Conservation (phyloP, 2,888 invertebrate species). For the Deroplatys truncata region DNA sequence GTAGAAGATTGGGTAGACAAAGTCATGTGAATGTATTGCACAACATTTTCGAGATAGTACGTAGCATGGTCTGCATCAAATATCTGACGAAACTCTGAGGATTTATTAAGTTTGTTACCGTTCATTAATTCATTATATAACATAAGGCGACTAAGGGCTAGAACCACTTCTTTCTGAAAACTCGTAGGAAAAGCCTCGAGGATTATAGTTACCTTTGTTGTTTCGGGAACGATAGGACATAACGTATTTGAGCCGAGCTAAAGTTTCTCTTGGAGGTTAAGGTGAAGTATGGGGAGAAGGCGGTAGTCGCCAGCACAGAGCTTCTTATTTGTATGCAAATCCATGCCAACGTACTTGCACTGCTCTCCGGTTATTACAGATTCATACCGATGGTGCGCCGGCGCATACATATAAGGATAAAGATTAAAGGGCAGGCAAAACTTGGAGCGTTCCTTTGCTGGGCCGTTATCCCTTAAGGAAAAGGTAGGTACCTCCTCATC, state of each 20-base stretch:
- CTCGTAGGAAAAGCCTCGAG: too few relatives aligned
- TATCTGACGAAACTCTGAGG: too few relatives aligned
- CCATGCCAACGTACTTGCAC: background rate
- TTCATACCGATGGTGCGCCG: slow-evolving; percentile 3
- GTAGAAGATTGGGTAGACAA: too few relatives aligned
- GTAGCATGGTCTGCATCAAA: too few relatives aligned
- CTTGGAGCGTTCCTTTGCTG: background rate
- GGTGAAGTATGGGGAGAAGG: background rate
- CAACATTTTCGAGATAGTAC: too few relatives aligned
- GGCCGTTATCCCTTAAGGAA: slow-evolving; percentile 1
- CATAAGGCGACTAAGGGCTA: too few relatives aligned
- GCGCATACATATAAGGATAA: slow-evolving; percentile 16
- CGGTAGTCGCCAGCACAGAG: background rate
- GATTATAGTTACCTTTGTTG: too few relatives aligned
- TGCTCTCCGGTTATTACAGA: slow-evolving; percentile 4
- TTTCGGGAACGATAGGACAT: too few relatives aligned
- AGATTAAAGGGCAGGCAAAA: slow-evolving; percentile 13
- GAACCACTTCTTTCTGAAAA: too few relatives aligned
- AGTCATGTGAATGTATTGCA: too few relatives aligned
- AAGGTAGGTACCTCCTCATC: background rate
- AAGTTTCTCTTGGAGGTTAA: background rate
- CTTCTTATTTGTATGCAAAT: slow-evolving; percentile 17
- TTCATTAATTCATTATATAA: too few relatives aligned
- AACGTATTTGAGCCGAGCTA: background rate
- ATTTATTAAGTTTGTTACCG: too few relatives aligned